Evolutionary conservation across 1,140 invertebrate genomes (phyloP).

Genomic region (Laupala kohalensis): DNA sequence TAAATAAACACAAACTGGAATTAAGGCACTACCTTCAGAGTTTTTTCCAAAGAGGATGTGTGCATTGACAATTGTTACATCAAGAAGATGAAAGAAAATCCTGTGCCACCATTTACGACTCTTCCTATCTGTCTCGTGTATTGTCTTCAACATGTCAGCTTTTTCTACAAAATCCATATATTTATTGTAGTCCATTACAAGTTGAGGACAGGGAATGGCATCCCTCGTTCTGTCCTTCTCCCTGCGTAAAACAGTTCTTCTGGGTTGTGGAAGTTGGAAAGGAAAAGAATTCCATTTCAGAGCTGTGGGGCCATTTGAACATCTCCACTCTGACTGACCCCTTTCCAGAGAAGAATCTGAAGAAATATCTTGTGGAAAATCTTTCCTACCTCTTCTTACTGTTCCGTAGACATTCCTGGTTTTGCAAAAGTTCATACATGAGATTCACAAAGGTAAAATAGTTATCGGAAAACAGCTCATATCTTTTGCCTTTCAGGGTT

Average conservation of each 20-base stretch:
- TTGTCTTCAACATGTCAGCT: conserved; percentile 9
- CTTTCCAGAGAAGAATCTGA: neutral
- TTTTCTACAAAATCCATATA: conserved; percentile 18
- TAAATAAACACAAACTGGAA: too few species aligned
- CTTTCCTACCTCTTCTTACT: neutral
- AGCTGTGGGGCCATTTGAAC: conserved; percentile 23
- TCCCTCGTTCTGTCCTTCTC: conserved; percentile 1
- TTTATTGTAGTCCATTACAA: conserved; percentile 21
- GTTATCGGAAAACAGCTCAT: conserved; percentile 23
- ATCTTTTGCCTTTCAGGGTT: conserved; percentile 20
- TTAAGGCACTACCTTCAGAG: too few species aligned
- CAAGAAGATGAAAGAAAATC: conserved; percentile 12
- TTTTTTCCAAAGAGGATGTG: conserved; percentile 6
- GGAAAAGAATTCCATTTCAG: conserved; percentile 29
- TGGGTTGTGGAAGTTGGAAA: conserved; percentile 26
- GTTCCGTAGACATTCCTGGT: neutral
- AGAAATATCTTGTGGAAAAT: conserved; percentile 3
- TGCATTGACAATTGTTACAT: conserved; percentile 7
- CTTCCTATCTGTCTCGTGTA: conserved; percentile 11
- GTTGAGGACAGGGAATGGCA: conserved; percentile 1
- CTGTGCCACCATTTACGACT: conserved; percentile 8
- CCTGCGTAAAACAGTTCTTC: neutral
- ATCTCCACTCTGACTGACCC: conserved; percentile 17
- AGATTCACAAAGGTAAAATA: neutral
- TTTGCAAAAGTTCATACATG: neutral